These are phyloP conservation scores for Cenopis cana DNA, from an alignment of 2,888 invertebrate species.

Conservation along the genomic window DNA sequence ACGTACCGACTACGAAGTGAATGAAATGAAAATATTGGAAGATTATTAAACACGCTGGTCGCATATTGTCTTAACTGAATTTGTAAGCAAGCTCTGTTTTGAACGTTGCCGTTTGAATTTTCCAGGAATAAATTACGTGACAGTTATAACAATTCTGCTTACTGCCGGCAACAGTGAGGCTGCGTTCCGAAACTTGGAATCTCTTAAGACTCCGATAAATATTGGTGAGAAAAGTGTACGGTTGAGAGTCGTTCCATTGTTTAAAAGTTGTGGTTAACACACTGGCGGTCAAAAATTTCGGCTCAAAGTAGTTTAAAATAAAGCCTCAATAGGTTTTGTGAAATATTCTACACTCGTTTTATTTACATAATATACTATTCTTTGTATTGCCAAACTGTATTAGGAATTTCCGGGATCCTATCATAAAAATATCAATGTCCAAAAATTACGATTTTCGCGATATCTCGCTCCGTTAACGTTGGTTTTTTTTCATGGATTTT, in stretches of 20 bases:
- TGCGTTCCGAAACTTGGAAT: slow-evolving; percentile 71
- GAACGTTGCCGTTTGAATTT: slow-evolving; percentile 47
- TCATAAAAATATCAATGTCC: no score
- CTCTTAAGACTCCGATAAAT: slow-evolving; percentile 66
- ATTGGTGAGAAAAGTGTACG: slow-evolving; percentile 64
- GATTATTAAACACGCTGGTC: slow-evolving; percentile 40
- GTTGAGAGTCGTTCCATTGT: slow-evolving; percentile 20
- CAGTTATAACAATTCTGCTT: slow-evolving; percentile 56
- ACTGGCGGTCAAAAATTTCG: no score
- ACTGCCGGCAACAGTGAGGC: slow-evolving; percentile 57
- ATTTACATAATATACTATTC: no score
- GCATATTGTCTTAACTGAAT: slow-evolving; percentile 36
- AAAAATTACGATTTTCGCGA: no score
- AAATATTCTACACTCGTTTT: no score
- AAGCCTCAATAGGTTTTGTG: no score
- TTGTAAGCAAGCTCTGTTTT: slow-evolving; percentile 41
- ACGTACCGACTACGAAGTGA: slow-evolving; percentile 20
- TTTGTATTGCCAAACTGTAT: no score
- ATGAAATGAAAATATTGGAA: slow-evolving; percentile 34
- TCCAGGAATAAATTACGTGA: slow-evolving; percentile 62
- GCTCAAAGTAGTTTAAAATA: no score
- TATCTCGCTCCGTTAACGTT: no score
- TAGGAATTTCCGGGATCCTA: no score
- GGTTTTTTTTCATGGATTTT: no score
- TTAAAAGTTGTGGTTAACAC: slow-evolving; percentile 6